phyloP scores from a whole-genome alignment of 2,888 invertebrate genomes.

The Aethes cnicana region DNA sequence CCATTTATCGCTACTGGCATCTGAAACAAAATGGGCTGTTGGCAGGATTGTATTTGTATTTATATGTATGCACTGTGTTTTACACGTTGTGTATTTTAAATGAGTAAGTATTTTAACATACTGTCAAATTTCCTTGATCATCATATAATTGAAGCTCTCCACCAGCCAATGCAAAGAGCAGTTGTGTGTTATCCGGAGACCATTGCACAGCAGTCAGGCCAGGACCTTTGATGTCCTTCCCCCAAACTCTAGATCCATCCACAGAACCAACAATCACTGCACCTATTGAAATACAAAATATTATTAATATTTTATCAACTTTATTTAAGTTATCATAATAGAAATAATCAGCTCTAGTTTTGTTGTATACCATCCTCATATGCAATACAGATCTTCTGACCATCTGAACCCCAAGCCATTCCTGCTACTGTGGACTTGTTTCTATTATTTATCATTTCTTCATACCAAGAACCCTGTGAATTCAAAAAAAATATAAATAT shows the following conservation, averaged over 20 bases:
- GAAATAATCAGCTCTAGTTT: no score
- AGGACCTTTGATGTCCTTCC: slow-evolving; percentile 95
- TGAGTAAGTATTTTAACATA: slow-evolving; percentile 40
- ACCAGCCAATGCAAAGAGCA: slow-evolving; percentile 94
- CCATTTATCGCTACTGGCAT: slow-evolving; percentile 88
- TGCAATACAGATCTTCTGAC: slow-evolving; percentile 98
- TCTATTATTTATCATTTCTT: slow-evolving; percentile 99
- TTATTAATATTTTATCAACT: no score
- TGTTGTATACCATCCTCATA: slow-evolving; percentile 99
- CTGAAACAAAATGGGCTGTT: slow-evolving; percentile 65
- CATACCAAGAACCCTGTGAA: slow-evolving; percentile 97
- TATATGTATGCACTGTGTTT: no score
- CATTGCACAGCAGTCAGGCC: slow-evolving; percentile 94
- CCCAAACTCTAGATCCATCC: slow-evolving; percentile 99
- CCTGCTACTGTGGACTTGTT: slow-evolving; percentile 98
- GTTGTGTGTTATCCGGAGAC: slow-evolving; percentile 96
- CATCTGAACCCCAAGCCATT: slow-evolving; percentile 99
- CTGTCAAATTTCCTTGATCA: slow-evolving; percentile 91
- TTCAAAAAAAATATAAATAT: no score
- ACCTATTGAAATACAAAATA: slow-evolving; percentile 69
- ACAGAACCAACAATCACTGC: slow-evolving; percentile 98
- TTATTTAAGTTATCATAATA: no score
- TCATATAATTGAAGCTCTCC: slow-evolving; percentile 98
- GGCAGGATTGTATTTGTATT: no score
- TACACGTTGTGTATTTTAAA: no score